Evolutionary conservation across 2,888 invertebrate genomes (phyloP).

Genomic region (Drosophila parthenogenetica): DNA sequence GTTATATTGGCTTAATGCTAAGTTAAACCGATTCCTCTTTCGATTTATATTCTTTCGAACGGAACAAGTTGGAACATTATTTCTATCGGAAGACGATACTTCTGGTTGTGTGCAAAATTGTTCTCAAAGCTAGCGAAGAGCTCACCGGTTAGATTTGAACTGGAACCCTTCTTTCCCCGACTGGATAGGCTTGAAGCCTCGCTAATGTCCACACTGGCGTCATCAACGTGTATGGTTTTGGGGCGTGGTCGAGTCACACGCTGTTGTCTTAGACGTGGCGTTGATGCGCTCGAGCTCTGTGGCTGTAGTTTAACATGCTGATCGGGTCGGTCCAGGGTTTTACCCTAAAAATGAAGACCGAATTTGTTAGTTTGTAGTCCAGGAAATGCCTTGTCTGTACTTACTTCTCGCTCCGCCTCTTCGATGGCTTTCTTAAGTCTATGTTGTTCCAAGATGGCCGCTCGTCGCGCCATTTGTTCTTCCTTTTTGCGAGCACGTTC

Average conservation of each 20-base stretch:
- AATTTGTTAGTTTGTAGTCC: not conserved
- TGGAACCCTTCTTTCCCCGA: constrained; percentile 92
- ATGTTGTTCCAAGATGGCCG: constrained; percentile 96
- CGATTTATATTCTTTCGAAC: not conserved
- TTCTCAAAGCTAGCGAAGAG: not conserved
- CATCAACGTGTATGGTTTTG: constrained; percentile 96
- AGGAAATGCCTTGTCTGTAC: not conserved
- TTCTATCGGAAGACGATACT: not conserved
- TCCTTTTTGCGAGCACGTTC: constrained; percentile 90
- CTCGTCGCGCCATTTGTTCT: constrained; percentile 94
- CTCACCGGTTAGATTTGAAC: constrained; percentile 93
- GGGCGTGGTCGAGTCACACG: constrained; percentile 91
- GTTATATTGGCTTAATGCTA: not conserved
- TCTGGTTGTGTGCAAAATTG: constrained; percentile 20
- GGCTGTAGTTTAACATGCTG: constrained; percentile 87
- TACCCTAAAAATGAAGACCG: constrained; percentile 87
- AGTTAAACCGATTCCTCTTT: not conserved
- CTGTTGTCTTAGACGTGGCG: constrained; percentile 88
- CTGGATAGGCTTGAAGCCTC: constrained; percentile 90
- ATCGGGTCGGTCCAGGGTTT: constrained; percentile 90
- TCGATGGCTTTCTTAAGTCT: constrained; percentile 96
- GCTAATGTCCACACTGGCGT: constrained; percentile 91
- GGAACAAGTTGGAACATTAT: not conserved
- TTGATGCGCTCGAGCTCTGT: constrained; percentile 82
- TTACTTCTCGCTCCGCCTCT: constrained; percentile 94